Evolutionary conservation across 1,140 invertebrate species (phyloP).

Genomic region (Pseudoatta argentina): DNA sequence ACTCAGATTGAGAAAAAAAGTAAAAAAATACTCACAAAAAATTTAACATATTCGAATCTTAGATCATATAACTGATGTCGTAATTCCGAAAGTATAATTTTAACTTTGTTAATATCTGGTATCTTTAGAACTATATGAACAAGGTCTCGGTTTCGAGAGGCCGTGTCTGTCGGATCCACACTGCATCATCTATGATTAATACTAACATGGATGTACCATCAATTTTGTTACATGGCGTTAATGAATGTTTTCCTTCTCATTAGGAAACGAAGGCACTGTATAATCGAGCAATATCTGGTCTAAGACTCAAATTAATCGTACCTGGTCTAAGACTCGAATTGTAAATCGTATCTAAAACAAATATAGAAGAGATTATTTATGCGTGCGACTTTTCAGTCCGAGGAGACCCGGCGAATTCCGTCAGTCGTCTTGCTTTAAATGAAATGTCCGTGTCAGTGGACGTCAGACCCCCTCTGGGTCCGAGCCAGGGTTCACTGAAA

Average conservation of each 20-base stretch:
- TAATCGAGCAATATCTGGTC: not conserved
- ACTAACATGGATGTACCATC: constrained; percentile 65
- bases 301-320: too few species aligned
- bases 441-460: constrained; percentile 74
- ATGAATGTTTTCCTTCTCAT: not conserved
- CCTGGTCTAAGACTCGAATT: constrained; percentile 1
- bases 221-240: not conserved
- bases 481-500: constrained; percentile 23
- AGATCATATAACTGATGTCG: too few species aligned
- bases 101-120: not conserved
- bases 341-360: constrained; percentile 49
- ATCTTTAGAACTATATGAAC: not conserved
- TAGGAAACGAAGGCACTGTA: not conserved
- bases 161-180: constrained; percentile 40
- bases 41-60: constrained; percentile 19
- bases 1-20: constrained; percentile 60
- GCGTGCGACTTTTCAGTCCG: constrained; percentile 38
- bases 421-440: constrained; percentile 72
- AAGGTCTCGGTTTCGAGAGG: constrained; percentile 40
- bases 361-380: constrained; percentile 60
- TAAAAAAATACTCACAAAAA: constrained; percentile 56
- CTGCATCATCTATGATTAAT: constrained; percentile 67
- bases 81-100: not conserved
- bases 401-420: constrained; percentile 49
- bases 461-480: constrained; percentile 75